A percentile compares a stretch with the other conserved stretches of the same genome.
phyloP scores from a whole-genome alignment of 1,140 invertebrate species.

The Euura lappo region DNA sequence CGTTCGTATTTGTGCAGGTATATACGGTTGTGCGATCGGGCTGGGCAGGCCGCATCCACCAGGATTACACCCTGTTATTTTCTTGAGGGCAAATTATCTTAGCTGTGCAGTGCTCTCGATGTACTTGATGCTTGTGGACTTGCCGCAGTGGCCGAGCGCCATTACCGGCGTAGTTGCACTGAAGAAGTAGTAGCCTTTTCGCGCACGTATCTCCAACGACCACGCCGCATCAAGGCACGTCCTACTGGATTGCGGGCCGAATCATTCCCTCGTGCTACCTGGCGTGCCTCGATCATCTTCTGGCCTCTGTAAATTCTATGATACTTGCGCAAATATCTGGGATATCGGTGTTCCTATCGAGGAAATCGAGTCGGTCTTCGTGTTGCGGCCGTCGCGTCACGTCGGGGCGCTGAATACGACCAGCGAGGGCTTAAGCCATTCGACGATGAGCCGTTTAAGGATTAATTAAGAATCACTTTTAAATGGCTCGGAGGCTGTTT shows the following conservation, averaged over 20 bases:
- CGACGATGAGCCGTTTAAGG: background rate
- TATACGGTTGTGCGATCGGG: background rate
- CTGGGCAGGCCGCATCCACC: background rate
- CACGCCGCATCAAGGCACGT: slow-evolving; percentile 58
- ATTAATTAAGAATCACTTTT: background rate
- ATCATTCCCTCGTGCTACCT: slow-evolving; percentile 21
- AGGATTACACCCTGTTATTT: slow-evolving; percentile 56
- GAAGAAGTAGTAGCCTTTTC: slow-evolving; percentile 55
- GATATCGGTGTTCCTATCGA: background rate
- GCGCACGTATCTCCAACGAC: slow-evolving; percentile 55
- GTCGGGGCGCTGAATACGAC: background rate
- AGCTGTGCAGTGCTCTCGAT: slow-evolving; percentile 45
- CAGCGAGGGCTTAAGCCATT: no score
- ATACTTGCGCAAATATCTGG: background rate
- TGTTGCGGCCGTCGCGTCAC: background rate
- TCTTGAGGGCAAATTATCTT: slow-evolving; percentile 58
- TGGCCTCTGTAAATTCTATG: background rate
- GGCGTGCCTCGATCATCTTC: background rate
- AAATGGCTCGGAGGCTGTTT: background rate
- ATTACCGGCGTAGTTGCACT: slow-evolving; percentile 39
- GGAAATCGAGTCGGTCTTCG: no score
- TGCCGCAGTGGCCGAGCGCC: slow-evolving; percentile 35
- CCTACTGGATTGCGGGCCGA: slow-evolving; percentile 55
- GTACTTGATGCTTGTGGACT: slow-evolving; percentile 41
- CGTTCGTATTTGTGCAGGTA: background rate